Evolutionary conservation across 2,113 vertebrate genomes (phyloP), one percentile per base, ranked within the genome.

Genomic region (Perca schrenkii): DNA sequence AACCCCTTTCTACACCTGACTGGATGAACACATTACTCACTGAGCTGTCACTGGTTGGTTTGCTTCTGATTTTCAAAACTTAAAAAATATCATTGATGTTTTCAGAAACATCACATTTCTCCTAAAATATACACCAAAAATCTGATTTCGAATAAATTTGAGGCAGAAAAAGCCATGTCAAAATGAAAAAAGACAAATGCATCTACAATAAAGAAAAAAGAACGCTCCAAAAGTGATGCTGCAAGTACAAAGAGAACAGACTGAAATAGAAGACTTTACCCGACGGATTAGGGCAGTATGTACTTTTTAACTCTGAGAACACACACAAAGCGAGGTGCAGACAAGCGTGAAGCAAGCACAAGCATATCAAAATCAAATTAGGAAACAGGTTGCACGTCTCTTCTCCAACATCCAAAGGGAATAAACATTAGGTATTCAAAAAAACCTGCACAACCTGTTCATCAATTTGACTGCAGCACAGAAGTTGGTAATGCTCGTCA

Each of bases 281-380:
- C 22, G 10, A 53, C 34, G 17, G 22, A 46, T 25, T 5, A 60
- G n/a, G 25, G 46, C 64, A 34, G 31, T 4, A 14, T 52, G 58
- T 65, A 1, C 21, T 19, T 7, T 49, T 17, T 22, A 56, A 28
- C 31, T 52, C 19, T 63, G 50, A 56, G 31, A 16, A 58, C n/a
- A 76, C 36, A 56, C 46, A 69, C 25, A 36, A 47, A 72, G 47
- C 0, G 1, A 31, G 19, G 28, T 22, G 8, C 49, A 50, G 21
- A 50, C 8, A 6, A 22, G 12, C 0, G 40, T 43, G 46, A 58
- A 34, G 61, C 74, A 19, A 57, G 57, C 12, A 63, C 40, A 50
- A 56, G 28, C 34, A 57, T 28, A 66, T 40, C 19, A 17, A 58
- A 76, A 72, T 47, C 11, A 25, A 64, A 69, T 68, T 36, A 79